Percentiles rank a stretch among this genome's conserved stretches.
These are phyloP conservation scores for Pipistrellus nathusii DNA, from an alignment of 2,797 vertebrate species.

Conservation along the genomic window DNA sequence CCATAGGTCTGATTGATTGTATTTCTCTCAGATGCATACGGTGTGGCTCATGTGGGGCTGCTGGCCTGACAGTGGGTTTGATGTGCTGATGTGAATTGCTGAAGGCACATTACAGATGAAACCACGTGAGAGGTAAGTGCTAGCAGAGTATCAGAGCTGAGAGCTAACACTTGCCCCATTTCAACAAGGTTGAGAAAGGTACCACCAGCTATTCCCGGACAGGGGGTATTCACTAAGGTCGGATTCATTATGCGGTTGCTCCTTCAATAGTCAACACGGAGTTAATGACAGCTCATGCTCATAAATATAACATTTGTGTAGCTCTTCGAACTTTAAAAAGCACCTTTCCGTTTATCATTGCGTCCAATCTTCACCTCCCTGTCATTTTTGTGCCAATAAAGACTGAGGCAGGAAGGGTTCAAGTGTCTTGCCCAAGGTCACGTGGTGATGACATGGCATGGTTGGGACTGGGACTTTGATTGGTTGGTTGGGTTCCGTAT, in stretches of 20 bases:
- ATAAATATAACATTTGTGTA: neutral
- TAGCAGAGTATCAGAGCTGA: neutral
- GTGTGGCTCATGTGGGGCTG: accelerated
- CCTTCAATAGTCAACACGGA: neutral
- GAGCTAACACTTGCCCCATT: neutral
- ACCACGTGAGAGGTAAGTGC: neutral
- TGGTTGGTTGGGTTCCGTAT: neutral
- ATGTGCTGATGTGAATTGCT: neutral
- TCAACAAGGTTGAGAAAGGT: neutral
- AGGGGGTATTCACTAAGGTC: neutral
- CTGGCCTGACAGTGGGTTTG: neutral
- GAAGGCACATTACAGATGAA: neutral
- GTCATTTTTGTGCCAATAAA: neutral
- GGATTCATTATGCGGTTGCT: neutral
- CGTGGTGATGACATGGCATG: neutral
- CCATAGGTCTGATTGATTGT: neutral
- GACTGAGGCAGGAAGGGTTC: neutral
- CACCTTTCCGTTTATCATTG: neutral
- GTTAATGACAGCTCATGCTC: neutral
- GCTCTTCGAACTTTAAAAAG: neutral
- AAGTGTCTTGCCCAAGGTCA: neutral
- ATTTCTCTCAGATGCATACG: neutral
- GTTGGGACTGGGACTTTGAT: neutral
- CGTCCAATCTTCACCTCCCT: neutral
- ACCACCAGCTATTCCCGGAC: neutral